A percentile compares a stretch with the other conserved stretches of the same genome.
Conservation (phyloP, 2,113 vertebrate genomes). For the Parus major region DNA sequence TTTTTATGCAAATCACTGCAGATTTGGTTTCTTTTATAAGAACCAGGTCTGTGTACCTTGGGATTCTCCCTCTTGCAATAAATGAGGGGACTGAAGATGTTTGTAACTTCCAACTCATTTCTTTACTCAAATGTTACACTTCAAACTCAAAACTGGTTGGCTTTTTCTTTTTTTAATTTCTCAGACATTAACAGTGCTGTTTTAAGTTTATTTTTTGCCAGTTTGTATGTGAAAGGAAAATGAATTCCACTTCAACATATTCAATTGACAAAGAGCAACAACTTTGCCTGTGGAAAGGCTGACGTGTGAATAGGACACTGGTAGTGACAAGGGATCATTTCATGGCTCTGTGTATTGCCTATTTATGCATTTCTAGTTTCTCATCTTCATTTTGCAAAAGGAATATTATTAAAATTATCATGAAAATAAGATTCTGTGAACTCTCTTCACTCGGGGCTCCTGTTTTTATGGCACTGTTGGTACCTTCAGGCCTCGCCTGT, state of each 20-base stretch:
- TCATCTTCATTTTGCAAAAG: slow-evolving; percentile 48
- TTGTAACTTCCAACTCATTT: not conserved
- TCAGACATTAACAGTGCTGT: not conserved
- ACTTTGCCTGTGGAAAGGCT: not conserved
- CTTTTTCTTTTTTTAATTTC: not conserved
- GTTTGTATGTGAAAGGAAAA: not conserved
- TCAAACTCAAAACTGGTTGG: not conserved
- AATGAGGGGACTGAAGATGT: slow-evolving; percentile 8
- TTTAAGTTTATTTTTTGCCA: not conserved
- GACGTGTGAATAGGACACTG: not conserved
- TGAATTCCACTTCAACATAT: not conserved
- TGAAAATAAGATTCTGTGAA: slow-evolving; percentile 48
- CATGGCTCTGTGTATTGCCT: slow-evolving; percentile 34
- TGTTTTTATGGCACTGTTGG: not conserved
- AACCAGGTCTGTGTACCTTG: not conserved
- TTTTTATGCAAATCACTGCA: slow-evolving; percentile 53
- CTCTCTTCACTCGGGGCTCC: slow-evolving; percentile 33
- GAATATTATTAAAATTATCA: slow-evolving; percentile 47
- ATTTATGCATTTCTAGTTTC: slow-evolving; percentile 48
- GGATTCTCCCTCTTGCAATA: not conserved
- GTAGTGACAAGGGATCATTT: not conserved
- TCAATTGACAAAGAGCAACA: not conserved
- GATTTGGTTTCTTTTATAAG: slow-evolving; percentile 34
- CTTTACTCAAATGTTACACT: not conserved
- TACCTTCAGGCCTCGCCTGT: not conserved